Evolutionary conservation across 2,888 invertebrate genomes (phyloP).

Genomic region (Priocnemis perturbator): DNA sequence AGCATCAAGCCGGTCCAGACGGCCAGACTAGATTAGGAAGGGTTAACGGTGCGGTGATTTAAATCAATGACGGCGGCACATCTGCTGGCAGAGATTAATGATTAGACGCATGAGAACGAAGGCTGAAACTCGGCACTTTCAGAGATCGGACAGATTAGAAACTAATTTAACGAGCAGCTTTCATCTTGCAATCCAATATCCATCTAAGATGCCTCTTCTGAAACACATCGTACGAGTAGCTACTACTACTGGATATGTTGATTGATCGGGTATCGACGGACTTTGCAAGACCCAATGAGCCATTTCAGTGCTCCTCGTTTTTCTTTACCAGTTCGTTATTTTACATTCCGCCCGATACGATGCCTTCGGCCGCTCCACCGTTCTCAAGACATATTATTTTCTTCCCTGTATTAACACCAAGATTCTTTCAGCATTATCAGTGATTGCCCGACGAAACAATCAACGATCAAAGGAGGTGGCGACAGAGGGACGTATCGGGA

Average conservation of each 20-base stretch:
- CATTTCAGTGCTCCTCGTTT: too few species aligned
- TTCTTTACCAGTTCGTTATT: too few species aligned
- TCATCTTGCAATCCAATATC: conserved; percentile 67
- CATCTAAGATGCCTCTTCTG: conserved; percentile 45
- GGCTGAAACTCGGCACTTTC: conserved; percentile 57
- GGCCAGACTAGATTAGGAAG: conserved; percentile 59
- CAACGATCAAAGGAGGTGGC: background rate
- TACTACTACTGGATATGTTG: conserved; percentile 62
- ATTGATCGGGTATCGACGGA: conserved; percentile 55
- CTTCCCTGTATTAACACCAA: too few species aligned
- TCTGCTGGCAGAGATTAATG: conserved; percentile 70
- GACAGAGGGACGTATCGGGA: conserved; percentile 40
- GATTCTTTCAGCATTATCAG: background rate
- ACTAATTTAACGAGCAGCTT: conserved; percentile 70
- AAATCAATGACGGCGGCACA: conserved; percentile 70
- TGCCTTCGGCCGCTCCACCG: too few species aligned
- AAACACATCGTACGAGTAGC: conserved; percentile 49
- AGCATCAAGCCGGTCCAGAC: conserved; percentile 51
- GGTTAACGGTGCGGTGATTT: conserved; percentile 66
- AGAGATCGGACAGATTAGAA: conserved; percentile 67
- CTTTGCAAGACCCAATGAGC: conserved; percentile 13
- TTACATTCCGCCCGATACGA: too few species aligned
- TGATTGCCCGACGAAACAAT: background rate
- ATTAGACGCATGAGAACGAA: conserved; percentile 61
- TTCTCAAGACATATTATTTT: too few species aligned